Evolutionary conservation across 2,888 invertebrate genomes (phyloP), one percentile per base, ranked within the genome.

Genomic region (Antheraea assamensis): DNA sequence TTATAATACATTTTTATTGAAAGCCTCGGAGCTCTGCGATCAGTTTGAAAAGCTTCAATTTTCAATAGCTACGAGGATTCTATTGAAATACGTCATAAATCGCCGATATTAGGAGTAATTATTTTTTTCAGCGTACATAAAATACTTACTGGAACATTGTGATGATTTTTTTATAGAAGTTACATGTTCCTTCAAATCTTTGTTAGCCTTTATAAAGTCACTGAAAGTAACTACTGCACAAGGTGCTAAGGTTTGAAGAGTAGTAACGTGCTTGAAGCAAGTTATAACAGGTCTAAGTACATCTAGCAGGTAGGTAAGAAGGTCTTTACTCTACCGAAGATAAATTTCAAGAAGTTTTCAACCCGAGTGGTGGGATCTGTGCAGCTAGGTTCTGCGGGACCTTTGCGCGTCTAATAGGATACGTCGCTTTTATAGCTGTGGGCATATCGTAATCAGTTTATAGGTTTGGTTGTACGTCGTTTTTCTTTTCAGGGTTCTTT

Each of bases 1-100:
- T 93, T 88, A 92, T 88, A 92, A 93, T 92, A 91, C 85, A 87
- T 88, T 90, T 90, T 90, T 88, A 91, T 90, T 89, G 89, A 87
- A 89, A 86, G 85, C 85, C 81, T 83, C 84, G 75, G 80, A 79
- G 81, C 83, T 82, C 72, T 72, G 78, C 81, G 82, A 83, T 83
- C 81, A 83, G 79, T 83, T 83, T 85, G 87, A 88, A 85, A 85
- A 86, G 82, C 81, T 80, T 73, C 82, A 78, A 82, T 83, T 84
- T 81, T 85, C 82, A 84, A 88, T 84, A 78, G 83, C 81, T 78
- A 81, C 83, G 79, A 82, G 81, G 66, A 71, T 71, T 74, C 74
- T 64, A 72, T 71, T 74, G 71, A 55, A 72, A 68, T 68, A 35
- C 68, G 35, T 35, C 35, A 35, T 68, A 68, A 68, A 35, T 68